A percentile compares a stretch with the other conserved stretches of the same genome.
Evolutionary conservation across 2,888 invertebrate species (phyloP).

Genomic region (Aleiodes alternator): DNA sequence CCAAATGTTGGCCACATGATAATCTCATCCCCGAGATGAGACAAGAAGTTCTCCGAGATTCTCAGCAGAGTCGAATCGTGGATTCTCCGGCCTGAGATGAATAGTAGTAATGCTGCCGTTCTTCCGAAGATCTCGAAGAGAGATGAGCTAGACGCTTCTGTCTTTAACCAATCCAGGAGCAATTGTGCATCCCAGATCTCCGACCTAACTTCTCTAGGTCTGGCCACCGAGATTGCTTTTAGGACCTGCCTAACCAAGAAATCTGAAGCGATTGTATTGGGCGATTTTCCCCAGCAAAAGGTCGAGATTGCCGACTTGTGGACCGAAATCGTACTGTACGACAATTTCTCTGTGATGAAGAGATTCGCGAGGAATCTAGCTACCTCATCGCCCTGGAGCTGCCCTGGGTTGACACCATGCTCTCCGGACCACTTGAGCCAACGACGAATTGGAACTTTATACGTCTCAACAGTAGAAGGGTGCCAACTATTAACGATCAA

Average conservation of each 20-base stretch:
- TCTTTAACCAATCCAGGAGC: conserved; percentile 45
- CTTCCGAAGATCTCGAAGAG: conserved; percentile 50
- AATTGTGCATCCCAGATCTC: conserved; percentile 46
- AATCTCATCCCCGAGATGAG: conserved; percentile 45
- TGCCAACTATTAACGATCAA: conserved; percentile 32
- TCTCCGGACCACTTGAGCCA: conserved; percentile 39
- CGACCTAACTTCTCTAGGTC: conserved; percentile 37
- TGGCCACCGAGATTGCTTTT: conserved; percentile 39
- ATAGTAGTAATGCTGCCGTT: conserved; percentile 44
- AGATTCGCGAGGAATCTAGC: conserved; percentile 48
- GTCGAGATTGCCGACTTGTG: conserved; percentile 50
- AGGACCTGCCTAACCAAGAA: conserved; percentile 46
- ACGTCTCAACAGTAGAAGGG: conserved; percentile 42
- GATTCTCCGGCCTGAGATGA: conserved; percentile 48
- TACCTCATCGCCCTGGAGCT: conserved; percentile 32
- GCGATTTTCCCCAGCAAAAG: conserved; percentile 39
- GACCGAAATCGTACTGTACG: conserved; percentile 47
- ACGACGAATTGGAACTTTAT: conserved; percentile 41
- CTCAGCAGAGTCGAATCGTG: conserved; percentile 48
- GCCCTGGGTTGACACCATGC: conserved; percentile 25
- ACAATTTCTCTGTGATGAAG: conserved; percentile 39
- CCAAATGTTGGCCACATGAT: conserved; percentile 51
- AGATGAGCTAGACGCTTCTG: background rate
- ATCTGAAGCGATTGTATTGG: conserved; percentile 36
- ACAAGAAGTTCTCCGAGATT: conserved; percentile 40